Evolutionary conservation across 2,113 vertebrate genomes (phyloP).

Genomic region (Galemys pyrenaicus): DNA sequence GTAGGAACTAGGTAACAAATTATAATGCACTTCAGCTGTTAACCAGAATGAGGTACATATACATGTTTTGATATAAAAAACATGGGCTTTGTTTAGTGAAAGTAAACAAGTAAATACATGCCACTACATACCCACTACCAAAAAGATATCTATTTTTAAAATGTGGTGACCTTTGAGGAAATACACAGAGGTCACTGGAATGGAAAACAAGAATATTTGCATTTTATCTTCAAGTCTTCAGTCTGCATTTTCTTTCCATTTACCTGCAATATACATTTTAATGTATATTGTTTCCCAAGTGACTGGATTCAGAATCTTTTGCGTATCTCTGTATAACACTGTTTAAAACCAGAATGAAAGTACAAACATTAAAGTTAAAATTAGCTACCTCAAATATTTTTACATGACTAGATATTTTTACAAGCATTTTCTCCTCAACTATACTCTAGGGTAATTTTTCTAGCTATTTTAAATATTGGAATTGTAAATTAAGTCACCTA

Average conservation of each 20-base stretch:
- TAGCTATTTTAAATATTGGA: conserved; percentile 32
- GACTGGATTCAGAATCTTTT: neutral
- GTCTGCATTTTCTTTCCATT: conserved; percentile 9
- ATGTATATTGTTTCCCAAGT: neutral
- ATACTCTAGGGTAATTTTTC: neutral
- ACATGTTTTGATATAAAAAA: neutral
- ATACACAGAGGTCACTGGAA: neutral
- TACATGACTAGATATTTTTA: neutral
- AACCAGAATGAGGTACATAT: neutral
- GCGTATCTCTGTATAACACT: neutral
- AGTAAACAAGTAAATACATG: neutral
- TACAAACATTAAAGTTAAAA: conserved; percentile 23
- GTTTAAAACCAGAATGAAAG: conserved; percentile 10
- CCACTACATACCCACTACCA: neutral
- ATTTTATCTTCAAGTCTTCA: neutral
- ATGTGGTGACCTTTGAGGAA: neutral
- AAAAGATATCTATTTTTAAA: neutral
- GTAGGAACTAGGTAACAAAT: neutral
- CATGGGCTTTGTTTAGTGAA: neutral
- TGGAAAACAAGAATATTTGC: neutral
- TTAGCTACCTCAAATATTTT: neutral
- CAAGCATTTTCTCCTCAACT: neutral
- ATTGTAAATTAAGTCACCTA: conserved; percentile 42
- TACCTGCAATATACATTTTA: conserved; percentile 1
- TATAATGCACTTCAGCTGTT: neutral